A percentile compares a stretch with the other conserved stretches of the same genome.
These are phyloP conservation scores for Athene cunicularia DNA, from an alignment of 2,113 vertebrate species.

Conservation along the genomic window DNA sequence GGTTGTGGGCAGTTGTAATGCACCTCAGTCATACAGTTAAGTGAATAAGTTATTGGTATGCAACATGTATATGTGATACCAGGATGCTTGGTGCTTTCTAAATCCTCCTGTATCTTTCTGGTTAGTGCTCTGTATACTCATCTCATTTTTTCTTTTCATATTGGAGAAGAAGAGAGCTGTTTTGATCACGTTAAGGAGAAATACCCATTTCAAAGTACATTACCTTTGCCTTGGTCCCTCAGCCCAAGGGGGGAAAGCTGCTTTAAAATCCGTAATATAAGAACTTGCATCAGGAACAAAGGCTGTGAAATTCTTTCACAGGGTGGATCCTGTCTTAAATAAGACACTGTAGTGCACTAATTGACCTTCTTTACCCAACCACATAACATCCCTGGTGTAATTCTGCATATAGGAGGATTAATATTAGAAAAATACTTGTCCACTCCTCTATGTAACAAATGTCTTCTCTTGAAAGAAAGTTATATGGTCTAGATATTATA, in stretches of 20 bases:
- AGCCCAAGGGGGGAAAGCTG: neutral
- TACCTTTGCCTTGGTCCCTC: neutral
- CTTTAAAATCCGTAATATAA: neutral
- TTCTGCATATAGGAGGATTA: neutral
- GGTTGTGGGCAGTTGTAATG: neutral
- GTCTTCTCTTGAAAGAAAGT: neutral
- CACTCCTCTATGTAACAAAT: neutral
- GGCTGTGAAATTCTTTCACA: neutral
- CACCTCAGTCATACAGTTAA: neutral
- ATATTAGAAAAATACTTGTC: neutral
- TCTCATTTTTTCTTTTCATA: neutral
- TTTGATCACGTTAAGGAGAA: neutral
- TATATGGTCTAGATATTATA: neutral
- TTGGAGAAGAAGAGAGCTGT: neutral
- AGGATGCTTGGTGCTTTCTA: neutral
- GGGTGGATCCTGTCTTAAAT: neutral
- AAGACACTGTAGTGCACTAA: neutral
- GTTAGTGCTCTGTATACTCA: neutral
- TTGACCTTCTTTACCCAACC: neutral
- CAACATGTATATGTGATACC: neutral
- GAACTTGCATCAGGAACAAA: neutral
- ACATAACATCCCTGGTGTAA: accelerated
- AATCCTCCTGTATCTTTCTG: neutral
- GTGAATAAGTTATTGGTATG: neutral
- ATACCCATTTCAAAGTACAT: neutral